phyloP scores from a whole-genome alignment of 2,113 vertebrate species.

The Onychostruthus taczanowskii region DNA sequence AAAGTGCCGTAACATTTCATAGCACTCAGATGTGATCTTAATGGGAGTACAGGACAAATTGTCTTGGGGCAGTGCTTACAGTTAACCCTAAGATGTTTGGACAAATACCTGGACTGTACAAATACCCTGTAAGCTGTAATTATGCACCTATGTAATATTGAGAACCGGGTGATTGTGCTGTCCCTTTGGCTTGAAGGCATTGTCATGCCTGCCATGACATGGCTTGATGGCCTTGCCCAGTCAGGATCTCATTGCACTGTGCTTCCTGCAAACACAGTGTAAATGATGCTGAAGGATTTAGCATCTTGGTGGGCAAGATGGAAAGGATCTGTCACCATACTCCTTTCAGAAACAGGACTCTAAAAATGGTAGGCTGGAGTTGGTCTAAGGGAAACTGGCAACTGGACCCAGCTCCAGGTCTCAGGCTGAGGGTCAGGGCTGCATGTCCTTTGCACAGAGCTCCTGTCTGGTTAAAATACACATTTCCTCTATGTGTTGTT shows the following conservation, averaged over 20 bases:
- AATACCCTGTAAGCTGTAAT: background rate
- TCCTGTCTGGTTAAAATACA: background rate
- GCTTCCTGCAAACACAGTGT: background rate
- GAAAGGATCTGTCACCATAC: background rate
- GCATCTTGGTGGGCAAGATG: background rate
- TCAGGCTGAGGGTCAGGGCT: background rate
- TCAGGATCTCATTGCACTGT: background rate
- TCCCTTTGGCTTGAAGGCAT: background rate
- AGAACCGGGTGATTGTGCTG: background rate
- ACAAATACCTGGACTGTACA: background rate
- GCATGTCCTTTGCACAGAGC: background rate
- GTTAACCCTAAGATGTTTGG: background rate
- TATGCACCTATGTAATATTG: background rate
- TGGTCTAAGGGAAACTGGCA: background rate
- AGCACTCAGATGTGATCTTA: rapidly evolving
- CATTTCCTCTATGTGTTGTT: background rate
- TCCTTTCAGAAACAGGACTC: background rate
- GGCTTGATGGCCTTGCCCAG: background rate
- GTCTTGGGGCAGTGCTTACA: background rate
- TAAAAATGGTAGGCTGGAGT: rapidly evolving
- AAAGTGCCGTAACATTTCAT: rapidly evolving
- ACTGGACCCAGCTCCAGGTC: background rate
- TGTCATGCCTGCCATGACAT: rapidly evolving
- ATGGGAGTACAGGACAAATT: background rate
- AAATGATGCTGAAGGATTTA: background rate